A percentile compares a stretch with the other conserved stretches of the same genome.
Evolutionary conservation across 2,888 invertebrate species (phyloP).

Genomic region (Druceiella hillmani): DNA sequence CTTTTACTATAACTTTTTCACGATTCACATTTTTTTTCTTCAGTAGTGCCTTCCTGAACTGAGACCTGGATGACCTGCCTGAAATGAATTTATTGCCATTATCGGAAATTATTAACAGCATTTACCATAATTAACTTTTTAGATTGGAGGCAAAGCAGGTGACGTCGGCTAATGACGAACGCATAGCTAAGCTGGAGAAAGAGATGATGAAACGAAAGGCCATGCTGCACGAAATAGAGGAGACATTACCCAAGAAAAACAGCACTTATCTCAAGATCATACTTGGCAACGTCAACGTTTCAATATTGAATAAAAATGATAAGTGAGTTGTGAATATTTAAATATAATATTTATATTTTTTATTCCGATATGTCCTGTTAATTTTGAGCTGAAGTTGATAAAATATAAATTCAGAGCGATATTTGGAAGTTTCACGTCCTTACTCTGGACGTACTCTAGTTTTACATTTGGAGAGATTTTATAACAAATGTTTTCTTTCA

Average conservation of each 20-base stretch:
- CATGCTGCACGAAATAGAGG: slow-evolving; percentile 87
- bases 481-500: no score
- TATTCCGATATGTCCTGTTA: slow-evolving; percentile 1
- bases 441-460: no score
- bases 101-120: no score
- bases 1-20: no score
- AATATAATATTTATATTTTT: slow-evolving; percentile 3
- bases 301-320: slow-evolving; percentile 93
- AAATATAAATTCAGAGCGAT: no score
- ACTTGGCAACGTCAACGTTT: slow-evolving; percentile 95
- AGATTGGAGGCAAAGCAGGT: slow-evolving; percentile 29
- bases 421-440: no score
- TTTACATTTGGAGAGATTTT: no score
- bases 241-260: slow-evolving; percentile 87
- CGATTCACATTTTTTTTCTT: background rate
- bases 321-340: slow-evolving; percentile 67
- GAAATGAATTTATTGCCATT: no score
- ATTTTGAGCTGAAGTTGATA: no score
- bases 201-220: slow-evolving; percentile 79
- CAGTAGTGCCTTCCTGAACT: no score
- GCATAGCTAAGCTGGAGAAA: slow-evolving; percentile 61
- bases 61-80: no score
- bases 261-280: slow-evolving; percentile 86
- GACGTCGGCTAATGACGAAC: slow-evolving; percentile 45
- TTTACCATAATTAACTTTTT: slow-evolving; percentile 13